Conservation (phyloP, 2,113 vertebrate genomes). For the Balaeniceps rex region DNA sequence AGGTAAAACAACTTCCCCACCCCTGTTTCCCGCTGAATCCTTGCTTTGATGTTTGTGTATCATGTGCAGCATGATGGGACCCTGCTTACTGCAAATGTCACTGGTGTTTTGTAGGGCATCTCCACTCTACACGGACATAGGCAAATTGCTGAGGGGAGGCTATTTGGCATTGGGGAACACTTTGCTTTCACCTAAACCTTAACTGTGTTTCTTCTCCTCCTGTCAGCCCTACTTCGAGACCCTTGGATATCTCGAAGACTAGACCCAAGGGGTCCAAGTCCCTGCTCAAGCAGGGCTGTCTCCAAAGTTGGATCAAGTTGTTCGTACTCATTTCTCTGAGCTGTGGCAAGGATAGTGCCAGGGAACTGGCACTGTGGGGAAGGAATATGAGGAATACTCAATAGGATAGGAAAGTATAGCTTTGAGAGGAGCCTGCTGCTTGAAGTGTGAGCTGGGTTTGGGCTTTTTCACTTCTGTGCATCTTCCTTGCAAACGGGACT, state of each 20-base stretch:
- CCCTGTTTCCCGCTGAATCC: not conserved
- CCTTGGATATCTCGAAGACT: not conserved
- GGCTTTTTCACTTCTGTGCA: not conserved
- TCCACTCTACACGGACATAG: not conserved
- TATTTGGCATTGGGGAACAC: not conserved
- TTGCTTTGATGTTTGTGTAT: not conserved
- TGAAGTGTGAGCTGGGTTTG: not conserved
- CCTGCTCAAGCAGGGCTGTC: not conserved
- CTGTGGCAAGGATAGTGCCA: not conserved
- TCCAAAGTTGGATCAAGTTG: not conserved
- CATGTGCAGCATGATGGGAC: rapidly evolving
- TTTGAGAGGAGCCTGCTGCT: not conserved
- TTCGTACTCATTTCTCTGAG: not conserved
- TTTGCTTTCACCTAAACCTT: not conserved
- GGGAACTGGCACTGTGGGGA: not conserved
- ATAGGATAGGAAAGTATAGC: too few species aligned
- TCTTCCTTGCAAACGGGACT: not conserved
- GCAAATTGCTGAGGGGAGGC: not conserved
- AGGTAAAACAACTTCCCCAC: not conserved
- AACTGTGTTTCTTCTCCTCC: not conserved
- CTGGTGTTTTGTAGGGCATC: not conserved
- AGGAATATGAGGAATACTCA: not conserved
- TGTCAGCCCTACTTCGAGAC: not conserved
- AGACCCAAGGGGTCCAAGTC: too few species aligned
- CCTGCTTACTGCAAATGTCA: not conserved